Conservation (phyloP, 2,797 vertebrate species). For the Hypotaenidia philippensis region DNA sequence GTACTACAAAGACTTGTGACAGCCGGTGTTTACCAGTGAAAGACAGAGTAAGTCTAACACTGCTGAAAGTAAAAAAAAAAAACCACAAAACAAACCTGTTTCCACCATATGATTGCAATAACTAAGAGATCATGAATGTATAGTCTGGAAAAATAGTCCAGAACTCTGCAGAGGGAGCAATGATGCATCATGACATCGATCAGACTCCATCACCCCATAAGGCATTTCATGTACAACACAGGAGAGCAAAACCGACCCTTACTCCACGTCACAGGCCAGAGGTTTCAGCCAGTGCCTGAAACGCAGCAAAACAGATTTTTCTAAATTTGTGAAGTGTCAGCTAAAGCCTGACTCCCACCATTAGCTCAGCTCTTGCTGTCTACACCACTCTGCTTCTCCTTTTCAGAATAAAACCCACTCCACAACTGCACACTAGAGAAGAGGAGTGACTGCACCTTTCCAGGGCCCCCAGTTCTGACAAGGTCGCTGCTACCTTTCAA, state of each 20-base stretch:
- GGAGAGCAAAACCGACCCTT: not conserved
- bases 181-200: not conserved
- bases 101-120: not conserved
- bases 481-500: not conserved
- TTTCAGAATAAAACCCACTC: constrained; percentile 58
- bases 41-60: not conserved
- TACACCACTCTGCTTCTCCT: not conserved
- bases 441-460: constrained; percentile 9
- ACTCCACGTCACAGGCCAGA: not conserved
- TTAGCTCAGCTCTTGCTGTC: not conserved
- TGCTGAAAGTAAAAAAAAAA: not conserved
- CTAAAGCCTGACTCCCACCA: not conserved
- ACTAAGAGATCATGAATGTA: not conserved
- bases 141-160: not conserved
- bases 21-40: not conserved
- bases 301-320: not conserved
- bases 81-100: no score
- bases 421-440: not conserved
- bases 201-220: not conserved
- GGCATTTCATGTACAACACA: not conserved
- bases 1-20: not conserved
- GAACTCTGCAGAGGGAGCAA: not conserved
- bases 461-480: not conserved
- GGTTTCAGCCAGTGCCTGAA: not conserved
- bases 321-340: not conserved